Evolutionary conservation across 2,797 vertebrate species (phyloP).

Genomic region (Odontamblyopus rebecca): DNA sequence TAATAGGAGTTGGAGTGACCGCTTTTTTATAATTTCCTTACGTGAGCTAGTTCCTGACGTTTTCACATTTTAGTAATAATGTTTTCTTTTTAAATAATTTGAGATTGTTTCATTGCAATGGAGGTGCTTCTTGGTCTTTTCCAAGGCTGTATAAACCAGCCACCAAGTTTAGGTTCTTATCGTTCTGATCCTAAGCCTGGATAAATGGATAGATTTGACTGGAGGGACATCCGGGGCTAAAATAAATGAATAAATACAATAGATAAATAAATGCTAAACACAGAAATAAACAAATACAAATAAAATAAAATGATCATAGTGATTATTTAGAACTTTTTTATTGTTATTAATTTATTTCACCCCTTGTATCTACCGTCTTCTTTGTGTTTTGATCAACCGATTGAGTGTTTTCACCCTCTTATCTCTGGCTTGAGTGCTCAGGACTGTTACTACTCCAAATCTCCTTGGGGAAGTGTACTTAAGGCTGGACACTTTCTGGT

Average conservation of each 20-base stretch:
- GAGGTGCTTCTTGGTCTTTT: not conserved
- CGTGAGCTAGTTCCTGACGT: not conserved
- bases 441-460: conserved; percentile 50
- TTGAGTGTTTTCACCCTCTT: conserved; percentile 23
- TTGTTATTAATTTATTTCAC: not conserved
- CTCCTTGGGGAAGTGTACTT: conserved; percentile 52
- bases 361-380: not conserved
- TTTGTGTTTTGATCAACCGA: not conserved
- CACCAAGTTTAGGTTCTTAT: not conserved
- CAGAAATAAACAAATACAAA: too few species aligned
- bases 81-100: not conserved
- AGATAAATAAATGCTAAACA: not conserved
- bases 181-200: not conserved
- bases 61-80: not conserved
- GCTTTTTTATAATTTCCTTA: not conserved
- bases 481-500: conserved; percentile 48
- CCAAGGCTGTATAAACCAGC: not conserved
- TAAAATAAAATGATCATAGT: not conserved
- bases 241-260: not conserved
- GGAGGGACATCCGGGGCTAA: not conserved
- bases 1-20: not conserved
- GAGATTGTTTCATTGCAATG: not conserved
- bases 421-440: conserved; percentile 25
- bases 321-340: not conserved
- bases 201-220: not conserved